Percentiles rank a stretch among this genome's conserved stretches.
These are phyloP conservation scores for Lycopodina hypogea DNA, from an alignment of 37 sponge, comb jelly and placozoan species.

Conservation along the genomic window DNA sequence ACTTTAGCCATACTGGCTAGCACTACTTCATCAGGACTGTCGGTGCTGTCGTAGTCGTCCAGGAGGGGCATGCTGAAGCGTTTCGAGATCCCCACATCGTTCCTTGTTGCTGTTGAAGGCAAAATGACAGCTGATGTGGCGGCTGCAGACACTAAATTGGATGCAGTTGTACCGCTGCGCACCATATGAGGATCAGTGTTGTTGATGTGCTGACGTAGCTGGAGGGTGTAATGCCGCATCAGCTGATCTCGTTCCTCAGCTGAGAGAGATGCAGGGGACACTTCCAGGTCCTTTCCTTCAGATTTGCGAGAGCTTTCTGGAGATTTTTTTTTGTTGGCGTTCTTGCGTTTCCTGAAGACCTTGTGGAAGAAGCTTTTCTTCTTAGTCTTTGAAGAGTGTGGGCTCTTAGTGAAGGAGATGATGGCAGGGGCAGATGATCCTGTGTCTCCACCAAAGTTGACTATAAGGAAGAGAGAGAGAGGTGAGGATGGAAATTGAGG, in stretches of 20 bases:
- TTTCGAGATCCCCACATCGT: not conserved
- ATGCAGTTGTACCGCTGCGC: too few species aligned
- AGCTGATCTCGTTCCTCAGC: conserved; percentile 11
- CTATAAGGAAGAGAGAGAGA: not conserved
- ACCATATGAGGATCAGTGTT: too few species aligned
- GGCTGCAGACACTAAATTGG: too few species aligned
- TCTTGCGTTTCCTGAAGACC: conserved; percentile 37
- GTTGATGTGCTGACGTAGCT: not conserved
- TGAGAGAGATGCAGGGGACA: conserved; percentile 10
- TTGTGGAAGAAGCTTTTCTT: conserved; percentile 39
- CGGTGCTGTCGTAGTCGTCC: conserved; percentile 47
- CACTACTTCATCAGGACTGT: conserved; percentile 8
- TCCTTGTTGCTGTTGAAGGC: not conserved
- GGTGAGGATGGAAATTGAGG: too few species aligned
- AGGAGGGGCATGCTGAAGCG: conserved; percentile 38
- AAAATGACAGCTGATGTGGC: too few species aligned
- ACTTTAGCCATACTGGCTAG: conserved; percentile 36
- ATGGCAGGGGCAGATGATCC: conserved; percentile 14
- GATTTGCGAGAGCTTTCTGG: not conserved
- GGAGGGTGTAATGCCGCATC: not conserved
- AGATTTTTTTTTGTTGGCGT: conserved; percentile 3
- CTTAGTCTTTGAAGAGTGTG: not conserved
- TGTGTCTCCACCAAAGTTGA: not conserved
- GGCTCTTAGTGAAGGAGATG: conserved; percentile 53
- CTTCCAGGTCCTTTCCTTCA: not conserved